Percentiles rank a stretch among this genome's conserved stretches.
These are phyloP conservation scores for Lingula anatina DNA, from an alignment of 2,888 invertebrate genomes.

Conservation along the genomic window DNA sequence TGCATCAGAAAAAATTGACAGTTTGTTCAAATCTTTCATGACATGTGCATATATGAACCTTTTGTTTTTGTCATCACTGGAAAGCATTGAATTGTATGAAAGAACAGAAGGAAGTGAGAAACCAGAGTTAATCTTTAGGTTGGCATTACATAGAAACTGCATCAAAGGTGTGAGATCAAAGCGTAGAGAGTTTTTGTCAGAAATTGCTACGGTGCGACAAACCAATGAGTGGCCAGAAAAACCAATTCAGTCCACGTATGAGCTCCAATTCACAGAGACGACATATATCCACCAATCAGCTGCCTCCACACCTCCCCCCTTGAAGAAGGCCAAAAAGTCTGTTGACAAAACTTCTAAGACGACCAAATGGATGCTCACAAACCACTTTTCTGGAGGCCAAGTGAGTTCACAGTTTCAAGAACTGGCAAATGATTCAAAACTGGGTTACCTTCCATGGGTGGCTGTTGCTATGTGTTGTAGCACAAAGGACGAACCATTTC, in stretches of 20 bases:
- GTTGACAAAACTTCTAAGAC: background rate
- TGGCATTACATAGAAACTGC: background rate
- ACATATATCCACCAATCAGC: too few relatives aligned
- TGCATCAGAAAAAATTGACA: conserved; percentile 17
- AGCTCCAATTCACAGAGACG: too few relatives aligned
- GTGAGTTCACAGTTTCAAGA: conserved; percentile 11
- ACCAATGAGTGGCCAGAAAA: background rate
- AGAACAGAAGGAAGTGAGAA: background rate
- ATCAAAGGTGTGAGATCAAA: background rate
- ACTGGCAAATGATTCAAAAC: conserved; percentile 11
- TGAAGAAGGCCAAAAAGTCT: background rate
- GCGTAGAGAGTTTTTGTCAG: background rate
- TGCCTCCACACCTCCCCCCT: too few relatives aligned
- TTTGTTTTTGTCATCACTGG: conserved; percentile 35
- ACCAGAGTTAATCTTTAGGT: background rate
- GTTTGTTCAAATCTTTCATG: conserved; percentile 26
- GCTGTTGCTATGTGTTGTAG: conserved; percentile 27
- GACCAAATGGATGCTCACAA: conserved; percentile 17
- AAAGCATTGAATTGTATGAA: conserved; percentile 22
- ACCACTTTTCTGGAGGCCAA: conserved; percentile 15
- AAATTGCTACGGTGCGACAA: too few relatives aligned
- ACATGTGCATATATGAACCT: conserved; percentile 29
- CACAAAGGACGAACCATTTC: background rate
- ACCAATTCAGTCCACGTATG: background rate
- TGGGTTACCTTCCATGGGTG: conserved; percentile 25